Conservation (phyloP, 2,888 invertebrate genomes). For the Macropis europaea region DNA sequence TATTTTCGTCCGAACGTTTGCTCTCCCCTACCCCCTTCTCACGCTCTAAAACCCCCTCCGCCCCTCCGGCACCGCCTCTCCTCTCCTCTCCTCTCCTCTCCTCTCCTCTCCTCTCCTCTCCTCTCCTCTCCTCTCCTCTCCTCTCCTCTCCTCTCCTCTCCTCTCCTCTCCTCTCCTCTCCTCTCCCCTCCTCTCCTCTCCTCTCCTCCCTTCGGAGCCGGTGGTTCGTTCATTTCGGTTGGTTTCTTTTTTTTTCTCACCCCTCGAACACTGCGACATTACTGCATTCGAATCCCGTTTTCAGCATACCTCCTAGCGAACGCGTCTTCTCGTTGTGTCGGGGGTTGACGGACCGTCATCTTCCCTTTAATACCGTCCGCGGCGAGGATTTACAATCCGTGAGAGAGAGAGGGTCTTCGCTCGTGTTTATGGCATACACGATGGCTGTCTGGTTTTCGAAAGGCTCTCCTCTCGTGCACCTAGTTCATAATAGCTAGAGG, state of each 20-base stretch:
- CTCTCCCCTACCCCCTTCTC: not conserved
- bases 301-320: slow-evolving; percentile 24
- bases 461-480: slow-evolving; percentile 39
- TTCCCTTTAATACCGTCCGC: slow-evolving; percentile 66
- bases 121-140: slow-evolving; percentile 3
- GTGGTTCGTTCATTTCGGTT: slow-evolving; percentile 30
- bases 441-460: slow-evolving; percentile 43
- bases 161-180: not conserved
- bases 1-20: slow-evolving; percentile 44
- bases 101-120: slow-evolving; percentile 19
- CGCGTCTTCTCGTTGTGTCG: slow-evolving; percentile 37
- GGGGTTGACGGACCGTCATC: slow-evolving; percentile 59
- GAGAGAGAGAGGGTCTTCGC: slow-evolving; percentile 17
- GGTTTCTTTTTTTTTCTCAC: slow-evolving; percentile 44
- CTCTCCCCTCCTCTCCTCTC: not conserved
- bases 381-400: slow-evolving; percentile 39
- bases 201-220: not conserved
- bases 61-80: slow-evolving; percentile 5
- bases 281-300: slow-evolving; percentile 47
- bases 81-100: slow-evolving; percentile 12
- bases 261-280: slow-evolving; percentile 44
- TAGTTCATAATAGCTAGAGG: slow-evolving; percentile 43
- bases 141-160: slow-evolving; percentile 6
- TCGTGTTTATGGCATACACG: slow-evolving; percentile 45
- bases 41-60: too few species aligned